Evolutionary conservation across 1,140 invertebrate genomes (phyloP), one percentile per base, ranked within the genome.

Genomic region (Batillaria attramentaria): DNA sequence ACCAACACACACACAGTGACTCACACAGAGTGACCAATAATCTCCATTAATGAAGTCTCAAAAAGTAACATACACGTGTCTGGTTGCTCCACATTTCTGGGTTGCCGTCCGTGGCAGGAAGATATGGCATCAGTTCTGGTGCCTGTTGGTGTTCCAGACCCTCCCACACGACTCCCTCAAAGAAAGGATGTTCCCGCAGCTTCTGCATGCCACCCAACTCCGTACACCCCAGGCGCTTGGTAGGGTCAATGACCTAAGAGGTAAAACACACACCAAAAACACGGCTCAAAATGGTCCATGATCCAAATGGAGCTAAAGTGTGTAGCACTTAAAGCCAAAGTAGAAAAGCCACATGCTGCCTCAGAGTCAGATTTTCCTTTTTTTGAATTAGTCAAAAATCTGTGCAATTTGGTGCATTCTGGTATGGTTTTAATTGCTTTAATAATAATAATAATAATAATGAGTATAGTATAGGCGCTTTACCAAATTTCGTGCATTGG

Each of bases 161-260:
- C 50, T 96, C 95, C 93, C 96, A 99, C 81, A 97, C 94, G 50
- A 98, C 93, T 41, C 93, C 95, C 50, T 92, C 90, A 90, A 98
- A 99, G 89, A 99, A 98, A 24, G 93, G 92, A 92, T 99, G 97
- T 46, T 93, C 91, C 74, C 97, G 94, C 78, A 99, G 94, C 80
- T 94, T 95, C 50, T 94, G 92, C 90, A 98, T 99, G 0, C 94
- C 94, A 18, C 93, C 92, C 24, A 91, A 91, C 46, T 90, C 86
- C 66, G 83, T 77, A n/a, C 95, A 94, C n/a, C 98, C 98, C 60
- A 99, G 88, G 84, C 98, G 93, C 77, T 96, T 92, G 16, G 90
- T 91, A 0, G 96, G 94, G 68, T 98, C 95, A 66, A 88, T 82
- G 8, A 89, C 86, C 87, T 88, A 75, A 35, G 84, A 81, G n/a